Evolutionary conservation across 2,797 vertebrate genomes (phyloP), one percentile per base, ranked within the genome.

Genomic region (Cossypha dichroa): DNA sequence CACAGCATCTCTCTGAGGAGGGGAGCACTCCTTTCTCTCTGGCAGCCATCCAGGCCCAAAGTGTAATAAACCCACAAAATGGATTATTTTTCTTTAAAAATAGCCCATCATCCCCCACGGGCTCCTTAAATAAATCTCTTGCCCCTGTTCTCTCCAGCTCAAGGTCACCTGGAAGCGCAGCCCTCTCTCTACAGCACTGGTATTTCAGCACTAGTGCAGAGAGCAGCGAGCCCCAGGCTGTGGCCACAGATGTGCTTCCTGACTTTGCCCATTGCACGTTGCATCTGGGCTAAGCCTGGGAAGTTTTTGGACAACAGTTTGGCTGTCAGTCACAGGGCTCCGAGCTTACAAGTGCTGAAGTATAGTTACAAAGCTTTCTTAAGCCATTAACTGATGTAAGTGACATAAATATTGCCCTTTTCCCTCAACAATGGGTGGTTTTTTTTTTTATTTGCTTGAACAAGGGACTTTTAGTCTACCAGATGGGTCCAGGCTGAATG

Each of bases 61-160:
- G 33, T 66, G 34, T 41, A 88, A 86, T 70, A 90, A 88, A 93
- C 14, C 33, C 64, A 34, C 15, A 0, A 76, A 84, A 94, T 41
- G 6, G 62, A 91, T 90, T 66, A 2, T 81, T 94, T 87, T 84
- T 49, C 63, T 86, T 91, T 88, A 67, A 90, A 97, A 93, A 96
- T 94, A 86, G 82, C 84, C 40, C 59, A 31, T 28, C 15, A 5
- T 5, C 62, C 60, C 38, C 68, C 25, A 15, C 8, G 9, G 21
- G 26, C 23, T 78, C 94, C 55, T 93, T 66, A 90, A 94, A 96
- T 84, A 91, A 81, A 78, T 85, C 69, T 41, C 69, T 76, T 36
- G 74, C 33, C 23, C 66, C 91, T 79, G 4, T 81, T 94, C 59
- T 81, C 14, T 73, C 40, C 55, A 66, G 51, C 62, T 84, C 73